Percentiles rank a stretch among this genome's conserved stretches.
Evolutionary conservation across 2,888 invertebrate species (phyloP).

Genomic region (Cantharis lateralis): DNA sequence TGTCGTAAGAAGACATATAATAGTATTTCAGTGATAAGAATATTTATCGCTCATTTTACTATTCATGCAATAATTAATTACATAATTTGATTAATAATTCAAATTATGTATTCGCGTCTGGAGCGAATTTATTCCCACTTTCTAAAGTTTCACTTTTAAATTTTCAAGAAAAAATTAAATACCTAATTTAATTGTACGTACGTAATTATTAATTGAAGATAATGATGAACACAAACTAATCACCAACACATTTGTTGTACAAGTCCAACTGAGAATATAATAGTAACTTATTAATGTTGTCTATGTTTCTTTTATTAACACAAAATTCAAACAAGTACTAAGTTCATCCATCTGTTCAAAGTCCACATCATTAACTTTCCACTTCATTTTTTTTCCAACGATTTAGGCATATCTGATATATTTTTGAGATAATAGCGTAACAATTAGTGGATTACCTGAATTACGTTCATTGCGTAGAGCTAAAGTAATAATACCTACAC

Average conservation of each 20-base stretch:
- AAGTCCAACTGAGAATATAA: not conserved
- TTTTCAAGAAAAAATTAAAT: not conserved
- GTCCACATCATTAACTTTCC: constrained; percentile 26
- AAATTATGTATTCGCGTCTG: not conserved
- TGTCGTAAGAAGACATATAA: not conserved
- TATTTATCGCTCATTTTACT: not conserved
- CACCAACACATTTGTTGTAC: not conserved
- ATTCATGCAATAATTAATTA: not conserved
- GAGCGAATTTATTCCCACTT: too few species aligned
- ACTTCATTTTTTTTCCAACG: constrained; percentile 5
- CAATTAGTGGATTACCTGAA: not conserved
- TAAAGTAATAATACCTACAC: not conserved
- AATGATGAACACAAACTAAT: not conserved
- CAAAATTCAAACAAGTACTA: constrained; percentile 26
- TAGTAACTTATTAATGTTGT: not conserved
- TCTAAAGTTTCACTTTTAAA: not conserved
- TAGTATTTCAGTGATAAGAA: not conserved
- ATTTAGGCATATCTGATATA: not conserved
- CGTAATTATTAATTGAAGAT: not conserved
- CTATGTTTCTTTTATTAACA: constrained; percentile 2
- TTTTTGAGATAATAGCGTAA: not conserved
- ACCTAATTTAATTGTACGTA: not conserved
- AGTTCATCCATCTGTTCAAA: constrained; percentile 33
- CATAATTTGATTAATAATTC: not conserved
- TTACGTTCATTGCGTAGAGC: not conserved